These are phyloP conservation scores for Cynocephalus volans DNA, from an alignment of 2,113 vertebrate species.

Conservation along the genomic window DNA sequence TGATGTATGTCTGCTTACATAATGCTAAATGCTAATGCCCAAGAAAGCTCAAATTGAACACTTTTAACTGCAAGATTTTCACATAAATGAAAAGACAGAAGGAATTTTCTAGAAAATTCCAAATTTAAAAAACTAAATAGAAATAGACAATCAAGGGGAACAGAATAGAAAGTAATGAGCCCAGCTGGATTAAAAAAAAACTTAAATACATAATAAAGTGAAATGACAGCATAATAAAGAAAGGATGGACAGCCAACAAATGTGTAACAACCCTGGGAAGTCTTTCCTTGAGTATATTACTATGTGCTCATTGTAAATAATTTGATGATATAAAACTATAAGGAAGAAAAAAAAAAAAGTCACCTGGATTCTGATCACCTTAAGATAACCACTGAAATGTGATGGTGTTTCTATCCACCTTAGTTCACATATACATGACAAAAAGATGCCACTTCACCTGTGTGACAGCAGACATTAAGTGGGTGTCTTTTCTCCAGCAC, in stretches of 20 bases:
- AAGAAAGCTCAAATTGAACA: background rate
- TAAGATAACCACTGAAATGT: background rate
- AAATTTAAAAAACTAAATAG: background rate
- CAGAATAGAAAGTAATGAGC: background rate
- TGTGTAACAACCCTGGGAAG: background rate
- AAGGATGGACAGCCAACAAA: background rate
- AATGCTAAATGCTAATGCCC: background rate
- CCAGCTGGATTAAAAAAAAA: background rate
- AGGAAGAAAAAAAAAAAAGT: background rate
- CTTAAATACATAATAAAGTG: background rate
- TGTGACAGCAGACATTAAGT: accelerated
- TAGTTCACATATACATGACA: background rate
- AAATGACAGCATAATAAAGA: too few relatives aligned
- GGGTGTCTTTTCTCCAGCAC: background rate
- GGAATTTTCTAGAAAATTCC: background rate
- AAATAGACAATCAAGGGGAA: background rate
- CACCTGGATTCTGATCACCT: background rate
- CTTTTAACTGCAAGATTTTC: background rate
- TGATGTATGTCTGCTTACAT: background rate
- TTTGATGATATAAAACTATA: background rate
- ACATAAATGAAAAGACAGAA: background rate
- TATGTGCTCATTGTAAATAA: too few relatives aligned
- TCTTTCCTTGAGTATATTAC: background rate
- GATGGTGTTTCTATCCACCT: background rate
- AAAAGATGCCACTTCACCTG: background rate